Base-by-base conservation (phyloP, 2,797 vertebrate genomes). In the Moxostoma hubbsi region DNA sequence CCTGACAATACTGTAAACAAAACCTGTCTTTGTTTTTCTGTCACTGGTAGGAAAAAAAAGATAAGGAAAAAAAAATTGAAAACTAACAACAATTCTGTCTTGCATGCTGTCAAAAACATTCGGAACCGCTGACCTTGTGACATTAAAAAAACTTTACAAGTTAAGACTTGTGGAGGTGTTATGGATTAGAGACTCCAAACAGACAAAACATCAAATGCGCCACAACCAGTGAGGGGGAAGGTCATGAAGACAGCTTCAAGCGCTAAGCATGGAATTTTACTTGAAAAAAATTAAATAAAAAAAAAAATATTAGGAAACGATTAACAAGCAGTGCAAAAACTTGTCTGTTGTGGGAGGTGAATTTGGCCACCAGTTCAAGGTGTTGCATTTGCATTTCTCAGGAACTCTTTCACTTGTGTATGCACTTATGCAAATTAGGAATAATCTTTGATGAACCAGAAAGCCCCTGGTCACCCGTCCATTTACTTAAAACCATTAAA, bases 1-100 rank as follows among this genome's bases (percentile, higher is more conserved):
- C 18, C 64, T 77, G 80, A 54, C 80, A 73, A 75, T 46, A 63
- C 67, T 51, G 65, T 83, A 73, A 79, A 79, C 68, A 79, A 79
- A 79, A 79, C n/a, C 69, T 58, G 45, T 57, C 62, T 66, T 79
- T 62, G 65, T 73, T 10, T 49, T 63, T 49, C 11, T 49, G 6
- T 65, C 68, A 66, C 50, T 0, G 11, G 11, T 13, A 7, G 18
- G 18, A 18, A 18, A 18, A 18, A 11, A 63, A 16, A 45, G 54
- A 50, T 54, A 64, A 57, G 45, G 1, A 6, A 58, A 64, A 57
- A 63, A 24, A 1, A 24, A 1, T 24, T 24, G 18, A 24, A 24
- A 71, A 79, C 9, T 63, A 36, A 68, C 64, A 69, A 69, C 49
- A 62, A 61, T 70, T 11, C 49, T 57, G 59, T 72, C 69, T 73